phyloP scores from a whole-genome alignment of 1,140 invertebrate genomes.

The Dendroctonus ponderosae region DNA sequence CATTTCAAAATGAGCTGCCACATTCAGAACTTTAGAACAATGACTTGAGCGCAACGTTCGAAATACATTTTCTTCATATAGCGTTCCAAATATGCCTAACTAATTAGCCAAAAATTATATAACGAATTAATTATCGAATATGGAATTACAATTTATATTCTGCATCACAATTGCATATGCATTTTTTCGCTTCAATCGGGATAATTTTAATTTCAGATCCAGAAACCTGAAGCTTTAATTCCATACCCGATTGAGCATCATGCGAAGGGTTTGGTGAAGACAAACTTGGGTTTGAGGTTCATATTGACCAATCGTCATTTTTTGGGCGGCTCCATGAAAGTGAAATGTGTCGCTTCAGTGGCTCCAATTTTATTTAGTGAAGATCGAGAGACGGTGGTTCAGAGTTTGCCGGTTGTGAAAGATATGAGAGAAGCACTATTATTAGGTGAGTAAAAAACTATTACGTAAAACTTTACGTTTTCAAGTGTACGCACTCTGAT shows the following conservation, averaged over 20 bases:
- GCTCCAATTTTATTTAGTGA: conserved; percentile 59
- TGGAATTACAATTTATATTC: no score
- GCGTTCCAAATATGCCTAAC: no score
- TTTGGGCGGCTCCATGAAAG: conserved; percentile 57
- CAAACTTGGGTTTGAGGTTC: conserved; percentile 57
- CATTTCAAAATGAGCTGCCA: no score
- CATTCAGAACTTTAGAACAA: no score
- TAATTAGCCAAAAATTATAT: no score
- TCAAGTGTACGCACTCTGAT: no score
- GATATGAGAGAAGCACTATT: conserved; percentile 61
- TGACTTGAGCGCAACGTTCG: no score
- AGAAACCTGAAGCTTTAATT: conserved; percentile 52
- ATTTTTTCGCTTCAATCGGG: no score
- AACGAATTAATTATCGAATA: no score
- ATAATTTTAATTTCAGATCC: conserved; percentile 51
- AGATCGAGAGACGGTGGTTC: conserved; percentile 57
- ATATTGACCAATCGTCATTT: conserved; percentile 55
- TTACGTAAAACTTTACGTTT: background rate
- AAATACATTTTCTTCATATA: no score
- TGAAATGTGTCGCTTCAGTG: conserved; percentile 60
- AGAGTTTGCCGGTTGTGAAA: conserved; percentile 54
- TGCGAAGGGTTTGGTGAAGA: conserved; percentile 57
- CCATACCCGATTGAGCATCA: conserved; percentile 55
- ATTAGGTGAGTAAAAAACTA: conserved; percentile 50
- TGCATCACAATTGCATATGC: no score